phyloP scores from a whole-genome alignment of 1,140 invertebrate genomes.

The Zaprionus vittiger region DNA sequence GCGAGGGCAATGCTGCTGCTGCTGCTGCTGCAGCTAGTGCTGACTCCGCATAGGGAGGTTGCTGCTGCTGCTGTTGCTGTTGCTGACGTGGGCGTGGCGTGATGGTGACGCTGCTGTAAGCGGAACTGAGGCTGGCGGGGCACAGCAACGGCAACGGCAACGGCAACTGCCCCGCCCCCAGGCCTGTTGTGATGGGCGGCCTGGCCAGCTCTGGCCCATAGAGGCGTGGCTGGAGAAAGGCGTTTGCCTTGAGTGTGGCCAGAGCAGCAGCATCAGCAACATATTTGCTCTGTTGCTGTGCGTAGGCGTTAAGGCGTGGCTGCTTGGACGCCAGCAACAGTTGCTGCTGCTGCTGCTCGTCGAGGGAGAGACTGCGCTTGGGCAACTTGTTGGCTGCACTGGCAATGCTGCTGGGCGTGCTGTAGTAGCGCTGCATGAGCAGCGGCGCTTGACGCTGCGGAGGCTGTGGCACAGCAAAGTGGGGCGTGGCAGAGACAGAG shows the following conservation, averaged over 20 bases:
- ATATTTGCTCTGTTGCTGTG: slow-evolving; percentile 36
- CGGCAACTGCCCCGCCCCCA: slow-evolving; percentile 32
- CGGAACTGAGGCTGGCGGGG: slow-evolving; percentile 20
- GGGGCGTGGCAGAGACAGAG: slow-evolving; percentile 21
- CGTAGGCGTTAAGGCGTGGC: slow-evolving; percentile 45
- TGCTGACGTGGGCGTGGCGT: slow-evolving; percentile 45
- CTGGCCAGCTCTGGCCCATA: slow-evolving; percentile 58
- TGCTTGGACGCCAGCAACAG: slow-evolving; percentile 56
- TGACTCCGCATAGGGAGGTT: slow-evolving; percentile 2
- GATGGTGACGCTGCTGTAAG: slow-evolving; percentile 48
- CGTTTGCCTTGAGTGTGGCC: slow-evolving; percentile 14
- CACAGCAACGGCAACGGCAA: slow-evolving; percentile 20
- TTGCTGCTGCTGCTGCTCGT: slow-evolving; percentile 55
- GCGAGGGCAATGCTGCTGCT: slow-evolving; percentile 40
- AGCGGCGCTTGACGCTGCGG: slow-evolving; percentile 39
- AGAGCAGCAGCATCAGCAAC: slow-evolving; percentile 9
- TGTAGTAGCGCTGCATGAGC: slow-evolving; percentile 67
- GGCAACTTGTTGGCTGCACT: slow-evolving; percentile 76
- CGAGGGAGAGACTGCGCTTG: slow-evolving; percentile 71
- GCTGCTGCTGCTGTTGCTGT: neutral
- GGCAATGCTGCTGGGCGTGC: slow-evolving; percentile 78
- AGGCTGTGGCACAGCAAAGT: slow-evolving; percentile 73
- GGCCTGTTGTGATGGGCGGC: neutral
- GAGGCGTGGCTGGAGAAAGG: slow-evolving; percentile 42
- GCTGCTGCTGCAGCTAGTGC: slow-evolving; percentile 13